phyloP scores from a whole-genome alignment of 1,140 invertebrate species.

The Hypsibius dujardini region DNA sequence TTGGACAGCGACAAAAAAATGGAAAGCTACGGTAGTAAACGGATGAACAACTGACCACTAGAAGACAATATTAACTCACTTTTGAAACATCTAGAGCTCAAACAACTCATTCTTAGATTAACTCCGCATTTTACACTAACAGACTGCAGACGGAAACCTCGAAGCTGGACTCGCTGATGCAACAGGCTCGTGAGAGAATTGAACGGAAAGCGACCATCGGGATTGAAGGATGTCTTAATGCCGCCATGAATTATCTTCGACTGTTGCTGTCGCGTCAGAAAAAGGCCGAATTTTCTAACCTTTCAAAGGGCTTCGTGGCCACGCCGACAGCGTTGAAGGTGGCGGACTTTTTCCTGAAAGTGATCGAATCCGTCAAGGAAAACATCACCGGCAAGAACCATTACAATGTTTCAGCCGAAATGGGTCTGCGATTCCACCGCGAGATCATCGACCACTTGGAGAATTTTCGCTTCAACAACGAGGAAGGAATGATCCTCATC shows the following conservation, averaged over 20 bases:
- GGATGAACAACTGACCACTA: too few relatives aligned
- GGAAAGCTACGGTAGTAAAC: too few relatives aligned
- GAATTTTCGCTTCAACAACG: not conserved
- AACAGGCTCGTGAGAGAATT: not conserved
- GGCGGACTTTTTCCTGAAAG: not conserved
- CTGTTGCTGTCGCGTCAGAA: not conserved
- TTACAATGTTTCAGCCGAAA: not conserved
- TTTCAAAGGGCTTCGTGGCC: too few relatives aligned
- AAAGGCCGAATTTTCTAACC: not conserved
- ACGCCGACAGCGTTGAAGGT: not conserved
- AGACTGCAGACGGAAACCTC: too few relatives aligned
- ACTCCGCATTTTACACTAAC: too few relatives aligned
- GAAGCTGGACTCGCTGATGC: not conserved
- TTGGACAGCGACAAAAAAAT: too few relatives aligned
- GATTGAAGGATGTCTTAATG: not conserved
- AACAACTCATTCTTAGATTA: too few relatives aligned
- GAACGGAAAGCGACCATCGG: not conserved
- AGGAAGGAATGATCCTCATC: not conserved
- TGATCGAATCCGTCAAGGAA: not conserved
- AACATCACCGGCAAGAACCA: not conserved
- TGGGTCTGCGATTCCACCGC: constrained; percentile 15
- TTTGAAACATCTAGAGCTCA: too few relatives aligned
- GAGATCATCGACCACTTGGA: constrained; percentile 6
- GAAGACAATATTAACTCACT: too few relatives aligned
- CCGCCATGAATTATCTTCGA: not conserved